Evolutionary conservation across 2,113 vertebrate species (phyloP).

Genomic region (Neodontobutis hainanensis): DNA sequence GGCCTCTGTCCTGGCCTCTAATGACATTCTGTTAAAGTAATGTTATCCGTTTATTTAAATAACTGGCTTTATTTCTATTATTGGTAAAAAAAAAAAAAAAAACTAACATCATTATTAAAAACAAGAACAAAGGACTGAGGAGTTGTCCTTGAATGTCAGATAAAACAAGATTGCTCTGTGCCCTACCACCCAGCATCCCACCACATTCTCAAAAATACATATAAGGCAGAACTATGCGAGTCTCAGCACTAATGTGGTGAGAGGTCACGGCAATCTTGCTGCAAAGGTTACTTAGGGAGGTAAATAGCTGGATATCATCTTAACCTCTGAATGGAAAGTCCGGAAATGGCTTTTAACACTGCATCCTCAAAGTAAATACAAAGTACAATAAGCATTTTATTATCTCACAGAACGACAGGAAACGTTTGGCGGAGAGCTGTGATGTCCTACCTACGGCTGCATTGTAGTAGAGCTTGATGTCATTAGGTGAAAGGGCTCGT

Average conservation of each 20-base stretch:
- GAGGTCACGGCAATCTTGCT: constrained; percentile 39
- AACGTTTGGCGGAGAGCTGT: constrained; percentile 9
- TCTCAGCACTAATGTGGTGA: constrained; percentile 17
- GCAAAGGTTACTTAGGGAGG: constrained; percentile 24
- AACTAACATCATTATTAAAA: constrained; percentile 18
- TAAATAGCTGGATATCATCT: constrained; percentile 38
- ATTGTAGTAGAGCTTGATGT: constrained; percentile 87
- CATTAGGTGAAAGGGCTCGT: constrained; percentile 80
- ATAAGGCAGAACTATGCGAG: constrained; percentile 64
- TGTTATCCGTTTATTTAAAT: no score
- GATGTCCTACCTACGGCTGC: constrained; percentile 84
- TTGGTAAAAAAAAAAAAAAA: constrained; percentile 19
- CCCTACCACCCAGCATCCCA: constrained; percentile 30
- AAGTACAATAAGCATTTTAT: constrained; percentile 19
- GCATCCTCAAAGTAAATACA: constrained; percentile 20
- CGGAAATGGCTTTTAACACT: constrained; percentile 57
- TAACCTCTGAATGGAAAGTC: constrained; percentile 44
- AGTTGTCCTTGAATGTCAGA: constrained; percentile 30
- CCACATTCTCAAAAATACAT: constrained; percentile 50
- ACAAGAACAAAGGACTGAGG: constrained; percentile 9
- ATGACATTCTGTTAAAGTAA: no score
- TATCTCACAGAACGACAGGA: constrained; percentile 16
- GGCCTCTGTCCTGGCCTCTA: no score
- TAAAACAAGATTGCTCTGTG: constrained; percentile 50
- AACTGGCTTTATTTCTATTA: constrained; percentile 29